Evolutionary conservation across 2,888 invertebrate species (phyloP).

Genomic region (Lordiphosa andalusiaca): DNA sequence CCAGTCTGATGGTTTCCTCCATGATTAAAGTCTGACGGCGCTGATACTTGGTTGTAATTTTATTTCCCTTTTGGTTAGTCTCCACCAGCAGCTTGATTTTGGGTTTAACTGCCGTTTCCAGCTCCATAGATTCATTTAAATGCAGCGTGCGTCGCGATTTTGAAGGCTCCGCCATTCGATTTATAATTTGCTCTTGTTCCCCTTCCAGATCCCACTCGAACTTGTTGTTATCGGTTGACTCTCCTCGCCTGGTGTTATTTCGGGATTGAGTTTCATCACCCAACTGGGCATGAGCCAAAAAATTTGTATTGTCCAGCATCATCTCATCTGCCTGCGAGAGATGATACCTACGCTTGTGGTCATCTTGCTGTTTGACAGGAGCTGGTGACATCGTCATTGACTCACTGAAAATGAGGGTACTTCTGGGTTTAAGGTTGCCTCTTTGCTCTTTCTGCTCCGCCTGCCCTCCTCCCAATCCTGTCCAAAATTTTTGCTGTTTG

Average conservation of each 20-base stretch:
- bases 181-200: slow-evolving; percentile 19
- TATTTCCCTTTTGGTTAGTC: background rate
- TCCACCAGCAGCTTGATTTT: background rate
- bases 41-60: background rate
- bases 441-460: slow-evolving; percentile 7
- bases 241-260: slow-evolving; percentile 44
- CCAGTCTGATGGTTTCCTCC: slow-evolving; percentile 26
- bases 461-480: slow-evolving; percentile 20
- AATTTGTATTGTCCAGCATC: slow-evolving; percentile 66
- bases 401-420: slow-evolving; percentile 47
- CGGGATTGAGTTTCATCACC: slow-evolving; percentile 63
- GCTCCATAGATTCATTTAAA: slow-evolving; percentile 17
- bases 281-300: slow-evolving; percentile 58
- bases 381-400: slow-evolving; percentile 45
- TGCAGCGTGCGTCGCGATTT: slow-evolving; percentile 15
- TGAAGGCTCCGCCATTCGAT: background rate
- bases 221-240: slow-evolving; percentile 39
- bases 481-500: slow-evolving; percentile 23
- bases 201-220: slow-evolving; percentile 45
- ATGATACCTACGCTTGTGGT: slow-evolving; percentile 35
- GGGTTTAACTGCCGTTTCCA: background rate
- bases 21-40: slow-evolving; percentile 17
- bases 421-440: slow-evolving; percentile 35
- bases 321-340: slow-evolving; percentile 63
- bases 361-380: background rate